Evolutionary conservation across 2,888 invertebrate species (phyloP).

Genomic region (Opisthograptis luteolata): DNA sequence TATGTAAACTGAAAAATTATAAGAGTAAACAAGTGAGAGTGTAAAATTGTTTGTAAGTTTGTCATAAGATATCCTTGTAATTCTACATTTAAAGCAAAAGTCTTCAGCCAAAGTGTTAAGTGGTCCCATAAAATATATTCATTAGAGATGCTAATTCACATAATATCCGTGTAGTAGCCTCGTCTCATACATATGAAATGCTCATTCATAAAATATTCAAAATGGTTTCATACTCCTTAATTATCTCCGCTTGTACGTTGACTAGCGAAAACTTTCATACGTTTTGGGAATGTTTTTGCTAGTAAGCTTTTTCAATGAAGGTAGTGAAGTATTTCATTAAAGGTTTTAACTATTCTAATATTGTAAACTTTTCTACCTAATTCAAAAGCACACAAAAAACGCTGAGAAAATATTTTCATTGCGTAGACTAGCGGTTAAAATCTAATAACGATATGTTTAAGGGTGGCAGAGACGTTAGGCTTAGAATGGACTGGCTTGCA

Average conservation of each 20-base stretch:
- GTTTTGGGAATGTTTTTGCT: conserved; percentile 40
- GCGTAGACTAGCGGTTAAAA: no score
- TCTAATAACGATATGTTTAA: no score
- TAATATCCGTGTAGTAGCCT: conserved; percentile 75
- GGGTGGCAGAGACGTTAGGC: no score
- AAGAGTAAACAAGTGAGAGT: no score
- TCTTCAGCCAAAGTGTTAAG: conserved; percentile 23
- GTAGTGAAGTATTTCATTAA: background rate
- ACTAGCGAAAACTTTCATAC: conserved; percentile 65
- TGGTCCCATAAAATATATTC: conserved; percentile 62
- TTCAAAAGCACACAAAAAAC: no score
- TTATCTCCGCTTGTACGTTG: conserved; percentile 77
- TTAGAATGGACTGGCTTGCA: no score
- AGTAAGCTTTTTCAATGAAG: conserved; percentile 1
- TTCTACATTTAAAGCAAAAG: background rate
- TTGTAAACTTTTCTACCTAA: no score
- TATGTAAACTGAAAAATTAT: no score
- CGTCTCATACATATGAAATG: conserved; percentile 81
- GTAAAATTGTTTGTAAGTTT: no score
- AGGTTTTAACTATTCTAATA: background rate
- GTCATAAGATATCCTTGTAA: no score
- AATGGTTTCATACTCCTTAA: conserved; percentile 81
- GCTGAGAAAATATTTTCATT: no score
- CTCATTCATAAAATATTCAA: conserved; percentile 80
- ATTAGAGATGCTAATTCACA: conserved; percentile 76